Percentiles rank a stretch among this genome's conserved stretches.
Conservation (phyloP, 2,888 invertebrate species). For the Nowickia ferox region DNA sequence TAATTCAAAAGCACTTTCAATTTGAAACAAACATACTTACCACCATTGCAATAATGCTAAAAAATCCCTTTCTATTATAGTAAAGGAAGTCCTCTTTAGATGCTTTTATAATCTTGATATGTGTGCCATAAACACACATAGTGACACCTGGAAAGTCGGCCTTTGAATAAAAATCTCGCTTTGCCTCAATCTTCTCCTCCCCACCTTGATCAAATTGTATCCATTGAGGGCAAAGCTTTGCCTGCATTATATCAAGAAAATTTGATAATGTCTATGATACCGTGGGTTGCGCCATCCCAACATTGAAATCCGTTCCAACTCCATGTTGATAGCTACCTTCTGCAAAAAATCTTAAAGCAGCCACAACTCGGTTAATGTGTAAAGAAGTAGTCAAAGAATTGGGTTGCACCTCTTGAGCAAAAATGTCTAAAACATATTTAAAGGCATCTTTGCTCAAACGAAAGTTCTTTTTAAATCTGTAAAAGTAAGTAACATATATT, state of each 20-base stretch:
- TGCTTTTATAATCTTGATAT: constrained; percentile 56
- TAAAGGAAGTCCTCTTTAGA: constrained; percentile 49
- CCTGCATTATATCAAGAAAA: constrained; percentile 20
- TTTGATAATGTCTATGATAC: constrained; percentile 28
- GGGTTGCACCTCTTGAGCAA: too few species aligned
- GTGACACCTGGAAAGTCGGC: constrained; percentile 56
- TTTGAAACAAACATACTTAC: too few species aligned
- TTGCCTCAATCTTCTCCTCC: too few species aligned
- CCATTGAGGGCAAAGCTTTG: too few species aligned
- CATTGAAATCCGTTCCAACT: constrained; percentile 43
- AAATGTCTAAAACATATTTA: too few species aligned
- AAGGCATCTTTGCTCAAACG: not conserved
- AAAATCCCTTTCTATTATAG: constrained; percentile 53
- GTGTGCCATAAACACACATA: constrained; percentile 64
- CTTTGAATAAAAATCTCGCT: too few species aligned
- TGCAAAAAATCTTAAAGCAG: too few species aligned
- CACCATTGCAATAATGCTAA: constrained; percentile 23
- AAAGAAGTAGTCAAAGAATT: not conserved
- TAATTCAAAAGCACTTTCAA: too few species aligned
- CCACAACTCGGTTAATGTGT: not conserved
- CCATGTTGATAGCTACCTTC: constrained; percentile 60
- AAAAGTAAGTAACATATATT: not conserved
- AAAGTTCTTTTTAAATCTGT: not conserved
- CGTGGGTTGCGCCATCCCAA: constrained; percentile 61
- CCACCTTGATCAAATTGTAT: too few species aligned